A percentile compares a stretch with the other conserved stretches of the same genome.
Conservation (phyloP, 2,797 vertebrate species). For the Simalia tracyae region DNA sequence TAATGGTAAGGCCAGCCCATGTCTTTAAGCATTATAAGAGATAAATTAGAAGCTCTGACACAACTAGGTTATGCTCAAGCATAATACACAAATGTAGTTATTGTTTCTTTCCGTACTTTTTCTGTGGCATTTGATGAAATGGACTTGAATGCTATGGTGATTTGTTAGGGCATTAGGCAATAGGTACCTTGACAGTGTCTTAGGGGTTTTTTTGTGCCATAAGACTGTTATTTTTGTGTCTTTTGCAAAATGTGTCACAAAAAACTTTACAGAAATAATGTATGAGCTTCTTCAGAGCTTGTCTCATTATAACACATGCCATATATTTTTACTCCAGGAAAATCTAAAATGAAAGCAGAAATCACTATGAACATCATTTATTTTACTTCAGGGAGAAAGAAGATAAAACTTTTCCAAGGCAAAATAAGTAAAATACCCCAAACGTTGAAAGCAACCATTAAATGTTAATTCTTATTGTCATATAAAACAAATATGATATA, state of each 20-base stretch:
- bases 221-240: background rate
- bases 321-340: background rate
- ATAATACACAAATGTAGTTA: background rate
- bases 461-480: too few relatives aligned
- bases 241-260: background rate
- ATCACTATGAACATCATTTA: background rate
- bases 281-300: background rate
- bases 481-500: background rate
- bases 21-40: background rate
- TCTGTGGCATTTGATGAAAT: background rate
- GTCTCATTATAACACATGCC: background rate
- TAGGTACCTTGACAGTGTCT: background rate
- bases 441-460: background rate
- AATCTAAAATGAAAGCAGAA: background rate
- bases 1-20: background rate
- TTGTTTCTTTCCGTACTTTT: background rate
- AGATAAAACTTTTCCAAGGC: background rate
- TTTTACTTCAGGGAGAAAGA: constrained; percentile 11
- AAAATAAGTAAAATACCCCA: background rate
- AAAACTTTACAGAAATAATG: background rate
- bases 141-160: background rate
- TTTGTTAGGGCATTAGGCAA: background rate
- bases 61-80: background rate
- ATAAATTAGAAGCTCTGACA: background rate
- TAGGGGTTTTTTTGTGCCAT: background rate